A percentile compares a stretch with the other conserved stretches of the same genome.
Conservation (phyloP, 2,113 vertebrate species). For the Anas platyrhynchos region DNA sequence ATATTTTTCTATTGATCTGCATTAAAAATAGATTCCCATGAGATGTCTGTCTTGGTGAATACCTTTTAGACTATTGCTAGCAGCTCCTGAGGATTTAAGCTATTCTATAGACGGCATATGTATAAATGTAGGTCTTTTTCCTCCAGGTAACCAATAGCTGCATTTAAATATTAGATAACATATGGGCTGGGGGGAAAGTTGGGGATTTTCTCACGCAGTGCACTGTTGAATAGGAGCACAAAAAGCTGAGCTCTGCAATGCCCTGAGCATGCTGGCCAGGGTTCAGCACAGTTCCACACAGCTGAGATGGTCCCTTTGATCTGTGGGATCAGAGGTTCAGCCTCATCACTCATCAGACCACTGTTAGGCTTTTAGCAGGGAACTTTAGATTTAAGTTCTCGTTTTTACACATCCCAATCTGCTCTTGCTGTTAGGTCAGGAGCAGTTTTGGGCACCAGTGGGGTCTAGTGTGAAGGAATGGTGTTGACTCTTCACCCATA, state of each 20-base stretch:
- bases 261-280: not conserved
- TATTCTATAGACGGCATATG: not conserved
- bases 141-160: not conserved
- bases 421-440: not conserved
- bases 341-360: accelerated
- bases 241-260: not conserved
- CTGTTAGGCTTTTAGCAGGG: not conserved
- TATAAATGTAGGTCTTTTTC: not conserved
- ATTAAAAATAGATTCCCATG: not conserved
- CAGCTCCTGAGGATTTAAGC: not conserved
- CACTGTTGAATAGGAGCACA: not conserved
- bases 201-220: not conserved
- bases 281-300: not conserved
- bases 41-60: not conserved
- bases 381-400: not conserved
- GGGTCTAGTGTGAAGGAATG: not conserved
- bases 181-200: not conserved
- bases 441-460: not conserved
- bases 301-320: not conserved
- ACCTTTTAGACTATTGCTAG: not conserved
- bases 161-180: not conserved
- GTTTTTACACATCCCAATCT: not conserved
- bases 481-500: accelerated
- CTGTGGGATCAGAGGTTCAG: not conserved
- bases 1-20: constrained; percentile 5